These are phyloP conservation scores for Podarcis siculus DNA, from an alignment of 2,797 vertebrate genomes.

Conservation along the genomic window DNA sequence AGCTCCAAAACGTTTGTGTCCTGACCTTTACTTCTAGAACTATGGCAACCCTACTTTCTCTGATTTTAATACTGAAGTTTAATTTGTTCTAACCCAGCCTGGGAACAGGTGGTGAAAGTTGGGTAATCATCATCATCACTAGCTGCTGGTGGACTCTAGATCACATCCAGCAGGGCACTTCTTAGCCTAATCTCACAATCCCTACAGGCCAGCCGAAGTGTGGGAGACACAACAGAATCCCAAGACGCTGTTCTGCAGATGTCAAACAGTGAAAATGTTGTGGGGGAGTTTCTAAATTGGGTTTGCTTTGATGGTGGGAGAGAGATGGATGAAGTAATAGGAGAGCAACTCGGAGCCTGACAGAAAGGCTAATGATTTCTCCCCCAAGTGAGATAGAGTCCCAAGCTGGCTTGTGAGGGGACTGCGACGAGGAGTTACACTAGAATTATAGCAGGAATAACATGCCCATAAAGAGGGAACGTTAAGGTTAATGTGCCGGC, in stretches of 20 bases:
- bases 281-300: constrained; percentile 6
- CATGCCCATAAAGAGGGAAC: constrained; percentile 1
- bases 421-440: not conserved
- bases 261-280: not conserved
- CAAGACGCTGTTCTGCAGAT: not conserved
- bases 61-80: too few relatives aligned
- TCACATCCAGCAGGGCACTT: too few relatives aligned
- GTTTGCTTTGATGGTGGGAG: not conserved
- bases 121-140: too few relatives aligned
- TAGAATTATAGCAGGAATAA: constrained; percentile 25
- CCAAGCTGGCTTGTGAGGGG: not conserved
- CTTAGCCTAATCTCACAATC: not conserved
- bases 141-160: not conserved
- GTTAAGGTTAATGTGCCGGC: constrained; percentile 30
- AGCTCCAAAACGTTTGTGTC: too few relatives aligned
- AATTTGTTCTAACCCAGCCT: too few relatives aligned
- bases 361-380: constrained; percentile 10
- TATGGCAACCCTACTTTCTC: too few relatives aligned
- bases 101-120: too few relatives aligned
- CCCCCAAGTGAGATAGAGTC: not conserved
- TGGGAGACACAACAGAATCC: not conserved
- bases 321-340: not conserved
- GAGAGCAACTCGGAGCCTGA: not conserved
- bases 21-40: too few relatives aligned
- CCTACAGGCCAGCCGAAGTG: not conserved